A percentile compares a stretch with the other conserved stretches of the same genome.
Conservation (phyloP, 2,113 vertebrate genomes). For the Galemys pyrenaicus region DNA sequence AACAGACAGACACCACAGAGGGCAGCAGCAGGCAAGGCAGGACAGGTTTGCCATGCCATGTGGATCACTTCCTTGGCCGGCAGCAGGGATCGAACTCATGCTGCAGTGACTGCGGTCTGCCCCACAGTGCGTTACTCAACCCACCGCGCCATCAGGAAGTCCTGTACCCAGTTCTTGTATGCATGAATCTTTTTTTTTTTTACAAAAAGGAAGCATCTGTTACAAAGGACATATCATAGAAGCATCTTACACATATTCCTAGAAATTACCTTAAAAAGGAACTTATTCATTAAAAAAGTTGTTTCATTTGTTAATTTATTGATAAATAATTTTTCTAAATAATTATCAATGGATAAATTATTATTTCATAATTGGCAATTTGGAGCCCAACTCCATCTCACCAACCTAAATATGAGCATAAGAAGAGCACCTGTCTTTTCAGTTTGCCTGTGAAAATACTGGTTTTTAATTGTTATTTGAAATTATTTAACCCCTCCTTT, state of each 20-base stretch:
- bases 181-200: too few relatives aligned
- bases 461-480: not conserved
- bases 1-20: too few relatives aligned
- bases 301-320: not conserved
- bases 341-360: not conserved
- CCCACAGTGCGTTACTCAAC: too few relatives aligned
- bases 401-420: not conserved
- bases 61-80: too few relatives aligned
- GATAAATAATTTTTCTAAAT: not conserved
- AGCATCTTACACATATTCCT: too few relatives aligned
- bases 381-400: not conserved
- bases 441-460: not conserved
- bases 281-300: not conserved
- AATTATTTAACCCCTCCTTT: not conserved
- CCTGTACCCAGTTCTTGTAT: too few relatives aligned
- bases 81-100: too few relatives aligned
- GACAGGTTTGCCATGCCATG: too few relatives aligned
- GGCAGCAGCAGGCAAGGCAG: too few relatives aligned
- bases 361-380: not conserved
- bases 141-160: too few relatives aligned
- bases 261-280: not conserved
- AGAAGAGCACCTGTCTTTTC: not conserved
- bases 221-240: not conserved
- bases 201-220: not conserved
- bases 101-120: too few relatives aligned